Evolutionary conservation across 2,888 invertebrate genomes (phyloP).

Genomic region (Eupithecia vulgata): DNA sequence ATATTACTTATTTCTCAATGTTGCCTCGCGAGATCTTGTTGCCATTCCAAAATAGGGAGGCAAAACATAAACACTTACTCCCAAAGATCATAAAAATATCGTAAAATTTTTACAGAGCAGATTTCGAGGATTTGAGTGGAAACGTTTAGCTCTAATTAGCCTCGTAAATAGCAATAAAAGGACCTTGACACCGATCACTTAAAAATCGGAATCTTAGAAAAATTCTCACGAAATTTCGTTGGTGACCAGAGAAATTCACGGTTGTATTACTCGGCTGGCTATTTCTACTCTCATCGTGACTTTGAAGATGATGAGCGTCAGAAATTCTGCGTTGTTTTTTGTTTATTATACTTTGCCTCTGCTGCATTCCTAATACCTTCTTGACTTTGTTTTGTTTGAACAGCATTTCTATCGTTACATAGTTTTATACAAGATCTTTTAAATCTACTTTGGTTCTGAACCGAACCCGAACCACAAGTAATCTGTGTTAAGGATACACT

Average conservation of each 20-base stretch:
- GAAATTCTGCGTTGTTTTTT: slow-evolving; percentile 23
- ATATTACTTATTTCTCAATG: background rate
- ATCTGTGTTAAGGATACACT: background rate
- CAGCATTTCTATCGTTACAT: background rate
- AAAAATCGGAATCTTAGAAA: slow-evolving; percentile 60
- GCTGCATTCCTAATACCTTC: background rate
- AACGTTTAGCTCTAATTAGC: slow-evolving; percentile 44
- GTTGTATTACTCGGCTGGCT: slow-evolving; percentile 53
- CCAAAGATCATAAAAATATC: slow-evolving; percentile 36
- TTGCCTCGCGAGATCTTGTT: slow-evolving; percentile 1
- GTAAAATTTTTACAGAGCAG: slow-evolving; percentile 37
- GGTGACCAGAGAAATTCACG: slow-evolving; percentile 63
- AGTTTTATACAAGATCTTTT: background rate
- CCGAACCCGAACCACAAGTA: background rate
- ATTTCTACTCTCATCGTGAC: slow-evolving; percentile 56
- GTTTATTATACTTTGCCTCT: background rate
- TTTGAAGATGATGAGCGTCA: slow-evolving; percentile 49
- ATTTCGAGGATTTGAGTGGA: slow-evolving; percentile 40
- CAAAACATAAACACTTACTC: slow-evolving; percentile 20
- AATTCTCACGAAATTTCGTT: slow-evolving; percentile 52
- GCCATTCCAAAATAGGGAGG: background rate
- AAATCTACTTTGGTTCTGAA: background rate
- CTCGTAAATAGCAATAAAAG: slow-evolving; percentile 45
- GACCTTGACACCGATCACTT: slow-evolving; percentile 69
- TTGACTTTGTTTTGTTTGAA: background rate